A percentile compares a stretch with the other conserved stretches of the same genome.
Conservation (phyloP, 2,113 vertebrate species). For the Nestor notabilis region DNA sequence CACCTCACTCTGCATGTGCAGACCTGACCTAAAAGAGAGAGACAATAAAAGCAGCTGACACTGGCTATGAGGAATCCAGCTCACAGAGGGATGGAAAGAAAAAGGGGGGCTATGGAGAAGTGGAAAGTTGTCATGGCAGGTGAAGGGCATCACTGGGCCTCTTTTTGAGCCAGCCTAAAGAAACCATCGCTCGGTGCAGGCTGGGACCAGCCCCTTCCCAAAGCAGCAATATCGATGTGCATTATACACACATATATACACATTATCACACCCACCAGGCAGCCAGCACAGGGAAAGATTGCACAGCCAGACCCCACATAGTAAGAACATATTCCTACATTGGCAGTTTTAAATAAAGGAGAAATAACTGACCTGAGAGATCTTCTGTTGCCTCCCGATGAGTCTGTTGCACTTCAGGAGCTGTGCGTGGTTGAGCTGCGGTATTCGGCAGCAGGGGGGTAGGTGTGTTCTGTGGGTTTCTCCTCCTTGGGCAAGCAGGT, state of each 20-base stretch:
- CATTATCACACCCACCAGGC: neutral
- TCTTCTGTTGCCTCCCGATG: neutral
- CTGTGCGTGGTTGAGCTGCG: neutral
- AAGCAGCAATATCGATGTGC: neutral
- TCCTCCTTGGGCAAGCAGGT: neutral
- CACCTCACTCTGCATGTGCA: fast-evolving
- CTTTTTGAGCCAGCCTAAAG: neutral
- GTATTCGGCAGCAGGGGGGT: fast-evolving
- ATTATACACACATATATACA: neutral
- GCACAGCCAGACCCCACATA: neutral
- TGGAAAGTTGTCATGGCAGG: neutral
- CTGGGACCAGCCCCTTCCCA: neutral
- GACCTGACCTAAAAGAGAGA: neutral
- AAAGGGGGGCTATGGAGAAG: neutral
- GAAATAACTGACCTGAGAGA: neutral
- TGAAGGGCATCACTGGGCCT: neutral
- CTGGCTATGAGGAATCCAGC: neutral
- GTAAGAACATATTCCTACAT: fast-evolving
- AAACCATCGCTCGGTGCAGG: fast-evolving
- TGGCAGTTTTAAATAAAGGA: neutral
- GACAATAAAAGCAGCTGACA: neutral
- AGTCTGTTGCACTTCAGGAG: neutral
- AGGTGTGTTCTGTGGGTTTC: neutral
- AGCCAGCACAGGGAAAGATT: fast-evolving
- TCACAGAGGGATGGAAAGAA: neutral